phyloP scores from a whole-genome alignment of 64 coral and sea anemone genomes.

The Pocillopora verrucosa region DNA sequence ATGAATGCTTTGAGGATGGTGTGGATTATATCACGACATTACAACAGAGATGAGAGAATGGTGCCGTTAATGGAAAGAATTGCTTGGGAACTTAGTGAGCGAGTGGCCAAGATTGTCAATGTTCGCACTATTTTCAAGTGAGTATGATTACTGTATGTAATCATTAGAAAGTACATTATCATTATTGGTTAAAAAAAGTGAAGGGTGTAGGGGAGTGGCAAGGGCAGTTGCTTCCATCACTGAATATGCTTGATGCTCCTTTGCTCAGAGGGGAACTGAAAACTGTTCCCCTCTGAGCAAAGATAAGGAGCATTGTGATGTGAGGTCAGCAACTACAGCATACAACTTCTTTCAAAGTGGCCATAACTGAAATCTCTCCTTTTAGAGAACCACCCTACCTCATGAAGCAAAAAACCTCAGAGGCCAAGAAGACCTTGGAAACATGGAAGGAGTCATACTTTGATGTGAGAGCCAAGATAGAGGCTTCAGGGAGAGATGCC shows the following conservation, averaged over 20 bases:
- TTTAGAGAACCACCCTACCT: constrained; percentile 73
- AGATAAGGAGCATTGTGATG: too few relatives aligned
- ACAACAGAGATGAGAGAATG: constrained; percentile 99
- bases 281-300: too few relatives aligned
- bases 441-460: constrained; percentile 98
- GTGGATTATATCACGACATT: constrained; percentile 98
- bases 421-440: constrained; percentile 82
- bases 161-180: too few relatives aligned
- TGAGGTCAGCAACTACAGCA: too few relatives aligned
- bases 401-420: constrained; percentile 88
- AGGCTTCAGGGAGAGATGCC: constrained; percentile 94
- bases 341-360: too few relatives aligned
- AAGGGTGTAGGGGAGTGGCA: too few relatives aligned
- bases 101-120: constrained; percentile 89
- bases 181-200: too few relatives aligned
- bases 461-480: constrained; percentile 96
- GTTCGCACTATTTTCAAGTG: constrained; percentile 97
- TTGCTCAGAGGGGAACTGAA: too few relatives aligned
- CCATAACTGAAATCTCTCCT: neutral
- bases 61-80: constrained; percentile 99
- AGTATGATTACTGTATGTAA: constrained; percentile 1
- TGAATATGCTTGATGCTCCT: too few relatives aligned
- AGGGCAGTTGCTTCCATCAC: too few relatives aligned
- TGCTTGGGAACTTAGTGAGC: constrained; percentile 97
- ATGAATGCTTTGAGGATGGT: constrained; percentile 99